A percentile compares a stretch with the other conserved stretches of the same genome.
Conservation (phyloP, 2,888 invertebrate species). For the Hydriomena furcata region DNA sequence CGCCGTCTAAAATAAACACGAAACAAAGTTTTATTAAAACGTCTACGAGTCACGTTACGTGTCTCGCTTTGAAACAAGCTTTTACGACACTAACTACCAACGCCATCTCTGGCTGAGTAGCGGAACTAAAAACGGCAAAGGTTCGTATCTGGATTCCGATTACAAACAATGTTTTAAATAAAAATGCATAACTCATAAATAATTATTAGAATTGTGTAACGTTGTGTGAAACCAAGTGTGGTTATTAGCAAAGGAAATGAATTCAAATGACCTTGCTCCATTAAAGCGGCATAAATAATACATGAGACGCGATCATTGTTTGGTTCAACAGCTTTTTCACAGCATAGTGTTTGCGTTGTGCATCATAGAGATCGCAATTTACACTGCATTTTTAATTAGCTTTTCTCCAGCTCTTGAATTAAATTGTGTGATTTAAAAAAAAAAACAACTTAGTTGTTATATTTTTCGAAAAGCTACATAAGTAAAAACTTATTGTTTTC, state of each 20-base stretch:
- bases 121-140: conserved; percentile 44
- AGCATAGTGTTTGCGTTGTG: conserved; percentile 47
- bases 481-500: too few relatives aligned
- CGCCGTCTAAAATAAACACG: conserved; percentile 61
- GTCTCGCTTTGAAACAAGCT: conserved; percentile 48
- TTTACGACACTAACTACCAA: conserved; percentile 32
- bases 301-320: conserved; percentile 74
- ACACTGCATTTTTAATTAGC: conserved; percentile 21
- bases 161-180: conserved; percentile 31
- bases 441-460: too few relatives aligned
- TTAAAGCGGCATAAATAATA: conserved; percentile 76
- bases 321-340: conserved; percentile 61
- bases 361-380: conserved; percentile 32
- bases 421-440: background rate
- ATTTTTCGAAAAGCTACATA: too few relatives aligned
- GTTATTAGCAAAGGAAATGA: conserved; percentile 61
- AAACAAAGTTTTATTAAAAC: conserved; percentile 67
- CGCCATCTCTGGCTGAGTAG: conserved; percentile 75
- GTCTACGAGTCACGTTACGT: conserved; percentile 55
- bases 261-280: conserved; percentile 79
- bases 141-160: conserved; percentile 45
- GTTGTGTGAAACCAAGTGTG: conserved; percentile 49
- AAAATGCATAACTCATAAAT: conserved; percentile 39
- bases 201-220: conserved; percentile 43
- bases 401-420: too few relatives aligned